A percentile compares a stretch with the other conserved stretches of the same genome.
Conservation (phyloP, 64 coral and sea anemone species). For the Stylophora pistillata region DNA sequence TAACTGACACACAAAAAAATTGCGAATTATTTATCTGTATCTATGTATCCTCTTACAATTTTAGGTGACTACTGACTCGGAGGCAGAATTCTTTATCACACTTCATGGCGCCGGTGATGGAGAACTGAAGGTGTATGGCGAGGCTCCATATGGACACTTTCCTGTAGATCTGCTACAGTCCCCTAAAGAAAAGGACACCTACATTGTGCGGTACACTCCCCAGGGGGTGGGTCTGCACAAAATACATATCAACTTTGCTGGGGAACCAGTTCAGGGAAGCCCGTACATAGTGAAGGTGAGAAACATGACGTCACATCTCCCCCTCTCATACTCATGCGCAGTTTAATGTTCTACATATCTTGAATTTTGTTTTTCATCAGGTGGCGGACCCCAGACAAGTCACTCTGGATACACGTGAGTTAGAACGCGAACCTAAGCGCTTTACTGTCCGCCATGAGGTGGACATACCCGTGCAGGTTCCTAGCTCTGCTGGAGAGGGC, state of each 20-base stretch:
- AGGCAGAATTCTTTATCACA: slow-evolving; percentile 78
- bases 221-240: slow-evolving; percentile 73
- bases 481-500: slow-evolving; percentile 79
- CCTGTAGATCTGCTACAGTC: slow-evolving; percentile 72
- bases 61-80: slow-evolving; percentile 7
- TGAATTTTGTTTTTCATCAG: neutral
- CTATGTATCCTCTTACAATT: neutral
- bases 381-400: slow-evolving; percentile 79
- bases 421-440: slow-evolving; percentile 28
- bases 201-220: slow-evolving; percentile 65
- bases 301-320: neutral
- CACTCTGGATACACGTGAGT: slow-evolving; percentile 32
- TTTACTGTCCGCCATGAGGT: slow-evolving; percentile 79
- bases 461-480: slow-evolving; percentile 83
- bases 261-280: slow-evolving; percentile 67
- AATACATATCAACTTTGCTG: slow-evolving; percentile 70
- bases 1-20: too few relatives aligned
- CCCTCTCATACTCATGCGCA: too few relatives aligned
- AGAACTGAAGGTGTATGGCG: slow-evolving; percentile 76
- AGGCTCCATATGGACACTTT: slow-evolving; percentile 79
- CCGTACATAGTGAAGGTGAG: slow-evolving; percentile 83
- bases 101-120: slow-evolving; percentile 75
- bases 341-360: too few relatives aligned
- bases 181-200: slow-evolving; percentile 62
- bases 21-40: neutral